Evolutionary conservation across 2,888 invertebrate genomes (phyloP), one percentile per base, ranked within the genome.

Genomic region (Spisula solida): DNA sequence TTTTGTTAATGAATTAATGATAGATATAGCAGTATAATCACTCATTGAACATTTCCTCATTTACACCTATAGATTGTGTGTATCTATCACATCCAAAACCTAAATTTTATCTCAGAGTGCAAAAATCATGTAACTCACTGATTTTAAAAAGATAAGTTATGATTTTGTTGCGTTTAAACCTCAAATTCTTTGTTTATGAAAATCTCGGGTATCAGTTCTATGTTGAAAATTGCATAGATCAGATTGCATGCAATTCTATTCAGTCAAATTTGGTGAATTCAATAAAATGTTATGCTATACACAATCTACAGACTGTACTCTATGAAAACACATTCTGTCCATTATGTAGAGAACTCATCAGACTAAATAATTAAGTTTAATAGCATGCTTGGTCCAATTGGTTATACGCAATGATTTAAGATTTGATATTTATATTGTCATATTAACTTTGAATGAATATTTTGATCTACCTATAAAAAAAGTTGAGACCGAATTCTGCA

Each of bases 1-100:
- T 34, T 75, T 75, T 31, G 31, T 75, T 75, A 75, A 75, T 75
- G 18, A 75, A 31, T 75, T 31, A 75, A 75, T 31, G 34, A 75
- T 75, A 75, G 75, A 75, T 75, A 75, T 75, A 75, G 75, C 75
- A 31, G 25, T 75, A 34, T 75, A 75, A 75, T 75, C 75, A 31
- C 75, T 75, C 75, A 75, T 75, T 75, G 0, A 75, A 75, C 0
- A n/a, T 66, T 66, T 66, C 25, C 60, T 66, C n/a, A 66, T 66
- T 25, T 66, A 75, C 31, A 75, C 75, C n/a, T 31, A 34, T 75
- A 75, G 75, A 75, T 75, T 75, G 75, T 75, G 60, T 66, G n/a
- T 66, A n/a, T 66, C 12, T 47, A 12, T 51, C 14, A 66, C 25
- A 66, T 66, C 6, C 60, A 20, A 60, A 25, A 18, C 25, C 6